phyloP scores from a whole-genome alignment of 2,888 invertebrate species.

The Nysson spinosus region DNA sequence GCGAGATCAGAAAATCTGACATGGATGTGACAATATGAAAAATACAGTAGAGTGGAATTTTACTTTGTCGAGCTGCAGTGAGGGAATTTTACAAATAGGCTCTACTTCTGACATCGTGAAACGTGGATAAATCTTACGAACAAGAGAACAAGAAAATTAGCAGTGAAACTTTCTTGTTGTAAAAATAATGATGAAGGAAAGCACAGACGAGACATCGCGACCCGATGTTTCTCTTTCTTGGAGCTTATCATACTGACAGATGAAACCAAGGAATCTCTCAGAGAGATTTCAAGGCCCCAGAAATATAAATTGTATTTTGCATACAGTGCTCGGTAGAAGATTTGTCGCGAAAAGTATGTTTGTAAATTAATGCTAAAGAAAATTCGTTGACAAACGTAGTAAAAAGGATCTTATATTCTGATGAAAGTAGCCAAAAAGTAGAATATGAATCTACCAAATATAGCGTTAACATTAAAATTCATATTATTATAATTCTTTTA shows the following conservation, averaged over 20 bases:
- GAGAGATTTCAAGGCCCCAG: background rate
- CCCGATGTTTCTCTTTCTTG: background rate
- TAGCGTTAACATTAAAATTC: too few species aligned
- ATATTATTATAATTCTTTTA: too few species aligned
- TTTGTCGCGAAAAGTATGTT: slow-evolving; percentile 19
- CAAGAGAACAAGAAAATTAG: background rate
- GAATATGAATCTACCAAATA: too few species aligned
- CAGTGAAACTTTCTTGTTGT: background rate
- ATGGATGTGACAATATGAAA: too few species aligned
- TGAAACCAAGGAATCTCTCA: background rate
- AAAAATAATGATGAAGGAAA: background rate
- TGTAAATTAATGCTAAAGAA: too few species aligned
- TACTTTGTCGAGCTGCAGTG: too few species aligned
- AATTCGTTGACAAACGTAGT: too few species aligned
- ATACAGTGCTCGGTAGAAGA: background rate
- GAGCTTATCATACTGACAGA: slow-evolving; percentile 6
- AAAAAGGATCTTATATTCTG: too few species aligned
- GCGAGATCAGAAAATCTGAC: too few species aligned
- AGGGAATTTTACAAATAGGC: too few species aligned
- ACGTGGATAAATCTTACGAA: background rate
- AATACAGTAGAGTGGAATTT: too few species aligned
- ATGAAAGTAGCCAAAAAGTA: too few species aligned
- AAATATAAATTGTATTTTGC: slow-evolving; percentile 15
- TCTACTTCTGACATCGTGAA: background rate
- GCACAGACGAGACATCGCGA: background rate